Base-by-base conservation (phyloP, 2,797 vertebrate species). In the Brachyalestes nurse region DNA sequence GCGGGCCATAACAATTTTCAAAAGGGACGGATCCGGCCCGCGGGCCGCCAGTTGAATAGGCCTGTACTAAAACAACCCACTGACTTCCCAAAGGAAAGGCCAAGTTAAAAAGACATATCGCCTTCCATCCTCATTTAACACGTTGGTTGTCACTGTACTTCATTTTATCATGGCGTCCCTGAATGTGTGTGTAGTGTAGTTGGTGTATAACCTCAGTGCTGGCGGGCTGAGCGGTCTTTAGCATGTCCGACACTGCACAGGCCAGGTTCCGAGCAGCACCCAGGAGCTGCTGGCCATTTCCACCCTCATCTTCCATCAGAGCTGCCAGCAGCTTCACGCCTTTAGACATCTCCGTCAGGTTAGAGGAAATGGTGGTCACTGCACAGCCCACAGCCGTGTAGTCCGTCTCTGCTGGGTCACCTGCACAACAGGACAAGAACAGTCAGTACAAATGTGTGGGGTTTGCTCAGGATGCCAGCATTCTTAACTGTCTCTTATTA, bases 341-440 rank as follows among this genome's bases (percentile, higher is more conserved):
- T 61, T 97, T 97, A 1, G 98, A 99, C 98, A 99, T 99, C 92
- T 99, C 98, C 0, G 97, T 99, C 87, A 99, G 93, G 92, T 99
- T 99, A 87, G 97, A 99, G 82, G 97, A 99, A 91, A 99, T 99
- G 7, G 98, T 99, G 85, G 97, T 99, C 49, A 99, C 97, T 0
- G 97, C 98, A 0, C 97, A 99, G 88, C 98, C 98, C 86, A 99
- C 98, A 0, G 98, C 97, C 0, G 97, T 99, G 87, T 99, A 99
- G 90, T 99, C 98, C 0, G 98, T 99, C 90, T 99, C 98, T 0
- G 97, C 96, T 0, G 98, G 97, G 90, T 99, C 97, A 23, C 97
- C 97, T 99, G 85, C 51, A 21, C 42, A 73, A 72, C 47, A 78
- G 16, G 10, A 1, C 42, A 58, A 47, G 51, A 53, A 19, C 34